Evolutionary conservation across 2,113 vertebrate genomes (phyloP).

Genomic region (Sardina pilchardus): DNA sequence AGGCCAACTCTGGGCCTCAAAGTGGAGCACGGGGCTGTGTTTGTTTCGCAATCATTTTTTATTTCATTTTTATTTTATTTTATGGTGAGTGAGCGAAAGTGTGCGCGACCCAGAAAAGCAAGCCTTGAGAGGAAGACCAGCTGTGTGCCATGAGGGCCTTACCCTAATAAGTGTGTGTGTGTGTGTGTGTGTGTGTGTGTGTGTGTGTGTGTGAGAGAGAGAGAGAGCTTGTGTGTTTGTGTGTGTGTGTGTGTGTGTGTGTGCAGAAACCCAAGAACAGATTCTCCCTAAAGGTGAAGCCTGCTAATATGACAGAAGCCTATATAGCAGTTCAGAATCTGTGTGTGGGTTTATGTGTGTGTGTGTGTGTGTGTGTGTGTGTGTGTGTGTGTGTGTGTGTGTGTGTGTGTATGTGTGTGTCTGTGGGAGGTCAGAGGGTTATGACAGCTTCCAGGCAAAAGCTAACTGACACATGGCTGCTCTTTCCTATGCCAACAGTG

Average conservation of each 20-base stretch:
- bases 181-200: background rate
- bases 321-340: no score
- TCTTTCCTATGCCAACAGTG: background rate
- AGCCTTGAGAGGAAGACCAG: conserved; percentile 27
- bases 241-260: background rate
- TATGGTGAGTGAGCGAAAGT: conserved; percentile 33
- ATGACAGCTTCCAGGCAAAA: background rate
- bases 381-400: background rate
- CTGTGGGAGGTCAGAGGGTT: background rate
- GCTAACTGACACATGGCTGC: background rate
- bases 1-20: conserved; percentile 44
- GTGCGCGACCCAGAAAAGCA: conserved; percentile 61
- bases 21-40: conserved; percentile 43
- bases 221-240: background rate
- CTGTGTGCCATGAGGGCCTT: background rate
- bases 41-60: background rate
- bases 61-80: conserved; percentile 41
- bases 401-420: background rate
- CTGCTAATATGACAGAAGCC: no score
- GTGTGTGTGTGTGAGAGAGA: background rate
- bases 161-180: background rate
- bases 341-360: background rate
- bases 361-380: background rate
- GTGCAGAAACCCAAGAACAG: no score
- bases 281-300: no score